Conservation (phyloP, 2,113 vertebrate species). For the Otis tarda region DNA sequence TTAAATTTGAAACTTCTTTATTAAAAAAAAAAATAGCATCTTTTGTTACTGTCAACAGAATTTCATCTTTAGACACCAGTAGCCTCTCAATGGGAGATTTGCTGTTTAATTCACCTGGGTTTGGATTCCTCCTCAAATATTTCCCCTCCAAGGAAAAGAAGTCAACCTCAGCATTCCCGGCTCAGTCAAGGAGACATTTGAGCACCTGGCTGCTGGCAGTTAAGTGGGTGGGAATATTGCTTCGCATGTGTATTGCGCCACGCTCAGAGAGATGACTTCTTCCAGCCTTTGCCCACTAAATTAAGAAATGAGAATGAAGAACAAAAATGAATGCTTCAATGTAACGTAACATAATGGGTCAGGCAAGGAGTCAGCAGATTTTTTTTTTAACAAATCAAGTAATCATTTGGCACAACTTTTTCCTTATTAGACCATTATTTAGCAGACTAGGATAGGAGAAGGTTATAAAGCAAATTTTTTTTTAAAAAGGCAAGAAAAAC, state of each 20-base stretch:
- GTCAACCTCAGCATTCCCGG: neutral
- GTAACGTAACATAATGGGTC: neutral
- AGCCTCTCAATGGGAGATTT: neutral
- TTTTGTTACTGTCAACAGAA: neutral
- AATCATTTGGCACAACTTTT: neutral
- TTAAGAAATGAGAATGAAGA: neutral
- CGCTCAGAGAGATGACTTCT: neutral
- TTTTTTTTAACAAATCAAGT: neutral
- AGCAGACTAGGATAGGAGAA: neutral
- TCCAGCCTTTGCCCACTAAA: neutral
- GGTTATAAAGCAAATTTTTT: neutral
- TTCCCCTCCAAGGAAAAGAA: slow-evolving; percentile 16
- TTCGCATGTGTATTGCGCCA: neutral
- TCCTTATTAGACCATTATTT: neutral
- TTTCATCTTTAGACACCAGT: neutral
- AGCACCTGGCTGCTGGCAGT: neutral
- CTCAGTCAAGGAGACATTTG: neutral
- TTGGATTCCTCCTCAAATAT: neutral
- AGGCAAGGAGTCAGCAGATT: neutral
- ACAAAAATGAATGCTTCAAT: neutral
- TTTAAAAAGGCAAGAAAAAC: neutral
- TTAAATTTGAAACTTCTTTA: neutral
- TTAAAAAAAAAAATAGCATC: neutral
- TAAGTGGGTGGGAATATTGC: neutral
- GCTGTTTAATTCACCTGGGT: neutral